phyloP scores from a whole-genome alignment of 64 coral and sea anemone genomes.

The Catalaphyllia jardinei region DNA sequence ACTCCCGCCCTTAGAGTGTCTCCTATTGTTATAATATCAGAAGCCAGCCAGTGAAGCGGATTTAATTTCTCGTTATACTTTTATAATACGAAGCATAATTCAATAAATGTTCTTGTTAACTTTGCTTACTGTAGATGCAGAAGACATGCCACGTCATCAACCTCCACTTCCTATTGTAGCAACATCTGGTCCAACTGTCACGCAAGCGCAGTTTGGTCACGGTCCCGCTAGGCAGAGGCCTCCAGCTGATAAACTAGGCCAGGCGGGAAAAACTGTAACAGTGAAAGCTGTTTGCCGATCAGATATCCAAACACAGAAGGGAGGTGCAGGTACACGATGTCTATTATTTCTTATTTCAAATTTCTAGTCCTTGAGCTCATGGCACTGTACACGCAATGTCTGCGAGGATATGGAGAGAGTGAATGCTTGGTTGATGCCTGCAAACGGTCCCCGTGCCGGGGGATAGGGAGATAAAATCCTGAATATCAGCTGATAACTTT shows the following conservation, averaged over 20 bases:
- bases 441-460: too few species aligned
- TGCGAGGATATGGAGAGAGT: not conserved
- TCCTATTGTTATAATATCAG: too few species aligned
- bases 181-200: slow-evolving; percentile 57
- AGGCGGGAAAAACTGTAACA: slow-evolving; percentile 54
- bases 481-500: not conserved
- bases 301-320: slow-evolving; percentile 73
- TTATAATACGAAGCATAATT: too few species aligned
- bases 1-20: too few species aligned
- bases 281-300: slow-evolving; percentile 83
- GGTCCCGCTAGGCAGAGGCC: slow-evolving; percentile 27
- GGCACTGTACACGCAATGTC: not conserved
- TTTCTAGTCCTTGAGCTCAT: not conserved
- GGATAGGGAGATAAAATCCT: not conserved
- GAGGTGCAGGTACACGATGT: slow-evolving; percentile 41
- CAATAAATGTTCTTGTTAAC: too few species aligned
- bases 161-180: slow-evolving; percentile 48
- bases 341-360: not conserved
- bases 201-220: slow-evolving; percentile 48
- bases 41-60: too few species aligned
- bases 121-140: slow-evolving; percentile 36
- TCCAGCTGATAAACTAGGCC: slow-evolving; percentile 24
- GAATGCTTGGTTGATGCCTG: too few species aligned
- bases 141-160: slow-evolving; percentile 55
- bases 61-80: too few species aligned